Percentiles rank a stretch among this genome's conserved stretches.
phyloP scores from a whole-genome alignment of 1,140 invertebrate genomes.

The Scaptodrosophila lebanonensis region DNA sequence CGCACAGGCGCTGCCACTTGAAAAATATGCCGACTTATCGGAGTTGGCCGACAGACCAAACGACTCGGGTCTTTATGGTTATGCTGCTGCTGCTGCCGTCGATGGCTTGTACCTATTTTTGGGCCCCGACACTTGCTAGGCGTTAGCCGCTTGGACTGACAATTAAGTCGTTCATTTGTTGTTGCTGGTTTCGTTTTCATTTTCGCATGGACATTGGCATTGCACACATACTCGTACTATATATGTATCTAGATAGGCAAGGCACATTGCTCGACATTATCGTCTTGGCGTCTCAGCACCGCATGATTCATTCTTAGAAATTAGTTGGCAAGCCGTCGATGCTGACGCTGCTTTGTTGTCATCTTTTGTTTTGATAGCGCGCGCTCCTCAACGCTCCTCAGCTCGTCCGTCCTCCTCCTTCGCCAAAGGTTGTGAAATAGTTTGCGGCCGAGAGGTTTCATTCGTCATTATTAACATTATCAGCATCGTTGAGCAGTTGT shows the following conservation, averaged over 20 bases:
- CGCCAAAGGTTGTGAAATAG: slow-evolving; percentile 28
- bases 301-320: slow-evolving; percentile 48
- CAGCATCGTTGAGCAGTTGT: slow-evolving; percentile 30
- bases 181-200: slow-evolving; percentile 1
- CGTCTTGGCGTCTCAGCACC: slow-evolving; percentile 36
- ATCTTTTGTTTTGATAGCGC: slow-evolving; percentile 42
- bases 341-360: slow-evolving; percentile 41
- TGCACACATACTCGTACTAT: no score
- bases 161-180: slow-evolving; percentile 38
- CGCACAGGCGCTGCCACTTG: slow-evolving; percentile 33
- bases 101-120: slow-evolving; percentile 32
- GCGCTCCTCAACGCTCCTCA: slow-evolving; percentile 14
- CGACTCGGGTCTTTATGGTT: slow-evolving; percentile 12
- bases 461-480: no score
- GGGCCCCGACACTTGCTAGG: slow-evolving; percentile 33
- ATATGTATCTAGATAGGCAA: no score
- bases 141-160: slow-evolving; percentile 11
- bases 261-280: no score
- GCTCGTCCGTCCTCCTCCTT: neutral
- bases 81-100: slow-evolving; percentile 14
- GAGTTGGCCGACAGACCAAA: slow-evolving; percentile 12
- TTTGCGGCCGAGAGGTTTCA: no score
- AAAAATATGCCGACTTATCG: slow-evolving; percentile 40
- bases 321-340: slow-evolving; percentile 8
- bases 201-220: neutral